Evolutionary conservation across 2,113 vertebrate genomes (phyloP).

Genomic region (Damaliscus lunatus): DNA sequence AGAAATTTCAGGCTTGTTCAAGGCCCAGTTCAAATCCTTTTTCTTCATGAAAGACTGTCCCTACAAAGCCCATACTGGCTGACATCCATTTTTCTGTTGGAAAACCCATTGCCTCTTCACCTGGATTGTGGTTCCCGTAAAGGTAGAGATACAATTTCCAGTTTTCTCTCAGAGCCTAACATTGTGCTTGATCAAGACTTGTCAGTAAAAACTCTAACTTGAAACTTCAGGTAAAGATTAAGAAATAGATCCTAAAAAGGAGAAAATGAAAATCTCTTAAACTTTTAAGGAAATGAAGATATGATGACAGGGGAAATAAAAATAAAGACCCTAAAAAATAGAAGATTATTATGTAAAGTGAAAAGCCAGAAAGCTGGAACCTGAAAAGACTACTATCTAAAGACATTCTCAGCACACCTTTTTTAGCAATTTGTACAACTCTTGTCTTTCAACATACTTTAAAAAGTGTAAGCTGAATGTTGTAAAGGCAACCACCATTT

Average conservation of each 20-base stretch:
- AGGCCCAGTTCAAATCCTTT: neutral
- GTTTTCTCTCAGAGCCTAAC: neutral
- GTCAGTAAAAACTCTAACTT: neutral
- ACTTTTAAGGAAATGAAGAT: neutral
- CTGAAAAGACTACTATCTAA: neutral
- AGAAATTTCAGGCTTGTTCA: neutral
- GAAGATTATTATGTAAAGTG: neutral
- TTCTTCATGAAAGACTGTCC: neutral
- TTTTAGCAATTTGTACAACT: neutral
- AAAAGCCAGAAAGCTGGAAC: neutral
- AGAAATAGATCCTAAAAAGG: neutral
- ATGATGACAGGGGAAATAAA: neutral
- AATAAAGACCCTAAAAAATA: neutral
- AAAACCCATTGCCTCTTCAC: neutral
- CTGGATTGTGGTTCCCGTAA: neutral
- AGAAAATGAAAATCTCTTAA: neutral
- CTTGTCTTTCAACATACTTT: neutral
- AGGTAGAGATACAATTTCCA: neutral
- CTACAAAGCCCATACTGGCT: neutral
- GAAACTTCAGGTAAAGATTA: neutral
- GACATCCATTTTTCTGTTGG: neutral
- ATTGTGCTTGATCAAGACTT: neutral
- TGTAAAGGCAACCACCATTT: neutral
- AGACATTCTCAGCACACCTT: neutral
- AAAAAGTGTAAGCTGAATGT: neutral